Base-by-base conservation (phyloP, 2,888 invertebrate genomes). In the Drosophila rubida region DNA sequence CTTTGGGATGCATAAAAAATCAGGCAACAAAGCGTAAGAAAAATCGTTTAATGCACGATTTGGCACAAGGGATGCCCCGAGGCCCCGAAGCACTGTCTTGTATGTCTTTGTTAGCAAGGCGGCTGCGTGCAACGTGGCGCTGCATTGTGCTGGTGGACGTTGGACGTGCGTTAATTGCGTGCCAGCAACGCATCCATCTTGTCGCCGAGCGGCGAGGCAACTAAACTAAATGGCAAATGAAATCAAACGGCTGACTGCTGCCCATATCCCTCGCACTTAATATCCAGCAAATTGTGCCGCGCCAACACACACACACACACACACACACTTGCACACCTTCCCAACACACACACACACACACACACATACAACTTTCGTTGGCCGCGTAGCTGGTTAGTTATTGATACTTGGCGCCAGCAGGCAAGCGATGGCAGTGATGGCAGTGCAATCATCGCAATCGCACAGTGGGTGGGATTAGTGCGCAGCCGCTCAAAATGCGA, bases 41-140 rank as follows among this genome's bases (percentile, higher is more conserved):
- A 70, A 78, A 65, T 51, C 73, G 73, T 82, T 82, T 70, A 73
- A 67, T 80, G 68, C 69, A 73, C 67, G 60, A 81, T 79, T 79
- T 79, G 62, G 51, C 57, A 66, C 46, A 46, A 13, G 51, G 41
- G 48, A 37, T 19, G 42, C 23, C 32, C 13, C 23, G 19, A 30
- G 41, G 27, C 46, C 19, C 7, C 2, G n/a, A n/a, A n/a, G n/a
- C n/a, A n/a, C n/a, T n/a, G n/a, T n/a, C n/a, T n/a, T n/a, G n/a
- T n/a, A n/a, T n/a, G n/a, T n/a, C n/a, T n/a, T n/a, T n/a, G n/a
- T n/a, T n/a, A n/a, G n/a, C n/a, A n/a, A n/a, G n/a, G n/a, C n/a
- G n/a, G n/a, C n/a, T n/a, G n/a, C n/a, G 19, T 19, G 19, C 19
- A 1, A 2, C 19, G 19, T 9, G 44, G 13, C 22, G 27, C 19